A percentile compares a stretch with the other conserved stretches of the same genome.
Conservation (phyloP, 1,140 invertebrate species). For the Helicoverpa zea region DNA sequence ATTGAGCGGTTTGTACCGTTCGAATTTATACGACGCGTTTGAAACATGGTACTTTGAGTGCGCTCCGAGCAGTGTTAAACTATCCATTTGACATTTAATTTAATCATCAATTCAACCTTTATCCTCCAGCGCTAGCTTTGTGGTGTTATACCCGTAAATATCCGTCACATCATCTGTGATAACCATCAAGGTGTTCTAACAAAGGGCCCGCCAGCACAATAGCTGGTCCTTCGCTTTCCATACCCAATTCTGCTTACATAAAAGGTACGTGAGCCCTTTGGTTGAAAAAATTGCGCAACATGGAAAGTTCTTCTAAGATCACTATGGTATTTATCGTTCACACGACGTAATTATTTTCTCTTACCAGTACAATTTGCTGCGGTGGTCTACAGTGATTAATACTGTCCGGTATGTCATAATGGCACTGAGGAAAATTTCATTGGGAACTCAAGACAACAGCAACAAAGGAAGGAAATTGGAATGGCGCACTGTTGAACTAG, state of each 20-base stretch:
- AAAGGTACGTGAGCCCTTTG: conserved; percentile 40
- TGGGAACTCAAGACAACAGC: conserved; percentile 7
- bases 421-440: conserved; percentile 16
- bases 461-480: conserved; percentile 41
- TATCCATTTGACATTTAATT: conserved; percentile 3
- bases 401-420: conserved; percentile 32
- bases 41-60: conserved; percentile 2
- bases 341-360: conserved; percentile 28
- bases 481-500: conserved; percentile 8
- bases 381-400: conserved; percentile 20
- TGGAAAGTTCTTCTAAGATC: conserved; percentile 60
- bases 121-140: background rate
- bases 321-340: conserved; percentile 27
- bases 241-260: conserved; percentile 41
- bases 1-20: conserved; percentile 19
- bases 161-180: conserved; percentile 9
- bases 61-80: background rate
- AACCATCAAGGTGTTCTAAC: conserved; percentile 12
- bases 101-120: conserved; percentile 8
- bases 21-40: conserved; percentile 20
- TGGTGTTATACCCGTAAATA: conserved; percentile 3
- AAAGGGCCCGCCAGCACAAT: conserved; percentile 23
- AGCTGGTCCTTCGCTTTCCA: conserved; percentile 37
- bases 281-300: conserved; percentile 57
- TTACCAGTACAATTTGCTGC: conserved; percentile 16